Conservation (phyloP, 1,140 invertebrate genomes). For the Agrilus planipennis region DNA sequence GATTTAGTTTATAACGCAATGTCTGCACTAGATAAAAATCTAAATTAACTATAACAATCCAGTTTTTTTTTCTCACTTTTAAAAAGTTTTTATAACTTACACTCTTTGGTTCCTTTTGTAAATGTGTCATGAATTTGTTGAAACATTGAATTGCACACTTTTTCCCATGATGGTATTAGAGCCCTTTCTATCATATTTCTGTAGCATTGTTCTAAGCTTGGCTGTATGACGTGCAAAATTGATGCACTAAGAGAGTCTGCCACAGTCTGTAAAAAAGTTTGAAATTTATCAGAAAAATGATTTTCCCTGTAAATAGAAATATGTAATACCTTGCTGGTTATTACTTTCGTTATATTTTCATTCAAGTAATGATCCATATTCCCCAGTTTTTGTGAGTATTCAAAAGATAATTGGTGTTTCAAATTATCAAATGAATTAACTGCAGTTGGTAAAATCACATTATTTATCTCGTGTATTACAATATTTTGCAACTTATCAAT, state of each 20-base stretch:
- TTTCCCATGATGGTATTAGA: slow-evolving; percentile 74
- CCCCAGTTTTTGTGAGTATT: slow-evolving; percentile 56
- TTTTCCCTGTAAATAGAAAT: too few species aligned
- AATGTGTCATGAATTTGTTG: slow-evolving; percentile 79
- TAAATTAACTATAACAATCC: too few species aligned
- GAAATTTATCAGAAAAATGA: not conserved
- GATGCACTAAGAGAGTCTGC: slow-evolving; percentile 59
- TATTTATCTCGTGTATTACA: slow-evolving; percentile 35
- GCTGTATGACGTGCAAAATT: slow-evolving; percentile 51
- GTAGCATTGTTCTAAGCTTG: slow-evolving; percentile 55
- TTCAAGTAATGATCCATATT: slow-evolving; percentile 60
- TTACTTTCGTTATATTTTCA: slow-evolving; percentile 65
- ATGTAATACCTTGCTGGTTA: slow-evolving; percentile 66
- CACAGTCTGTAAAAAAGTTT: slow-evolving; percentile 42
- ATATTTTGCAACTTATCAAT: slow-evolving; percentile 36
- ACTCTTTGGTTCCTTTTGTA: slow-evolving; percentile 73
- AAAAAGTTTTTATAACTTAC: too few species aligned
- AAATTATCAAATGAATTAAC: slow-evolving; percentile 50
- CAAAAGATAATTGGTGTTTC: slow-evolving; percentile 52
- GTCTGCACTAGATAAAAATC: too few species aligned
- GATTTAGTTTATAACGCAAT: too few species aligned
- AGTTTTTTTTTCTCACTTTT: too few species aligned
- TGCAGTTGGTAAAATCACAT: slow-evolving; percentile 40
- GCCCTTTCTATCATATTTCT: slow-evolving; percentile 60
- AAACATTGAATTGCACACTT: slow-evolving; percentile 73